Base-by-base conservation (phyloP, 2,797 vertebrate genomes). In the Gastrophryne carolinensis region DNA sequence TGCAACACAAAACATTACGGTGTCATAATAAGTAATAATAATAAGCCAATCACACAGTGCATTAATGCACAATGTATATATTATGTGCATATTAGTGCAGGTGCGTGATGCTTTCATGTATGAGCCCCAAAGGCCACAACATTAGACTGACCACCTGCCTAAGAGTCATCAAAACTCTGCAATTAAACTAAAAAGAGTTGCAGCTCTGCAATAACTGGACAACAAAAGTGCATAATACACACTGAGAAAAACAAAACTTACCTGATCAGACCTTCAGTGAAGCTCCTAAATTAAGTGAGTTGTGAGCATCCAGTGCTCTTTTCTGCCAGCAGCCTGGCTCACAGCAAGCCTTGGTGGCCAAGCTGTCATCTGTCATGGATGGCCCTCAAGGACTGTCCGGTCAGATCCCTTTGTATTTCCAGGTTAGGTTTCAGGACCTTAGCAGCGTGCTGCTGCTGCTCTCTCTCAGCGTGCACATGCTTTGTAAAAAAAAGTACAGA, bases 401-500 rank as follows among this genome's bases (percentile, higher is more conserved):
- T 15, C 2, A 30, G 34, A 19, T 41, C 30, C 57, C 37, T 41
- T n/a, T n/a, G 15, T 37, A 61, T 54, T 17, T 27, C 47, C 58
- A 21, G n/a, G 49, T 27, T 47, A 29, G 44, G n/a, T 41, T 5
- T 52, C 67, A 57, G 66, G 29, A 49, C 64, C 52, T 34, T 32
- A 26, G 17, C 56, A 26, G 17, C 56, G 2, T 64, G 49, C n/a
- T 10, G 49, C 57, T 77, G 35, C 23, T 11, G 39, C 65, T 29
- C 39, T 62, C 19, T 9, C 53, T 35, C 35, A 9, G 74, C 37
- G 74, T 24, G 11, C 49, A 58, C 68, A 78, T 72, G 75, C 58
- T 63, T 56, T 65, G 21, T 19, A 57, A 37, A 77, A 77, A 47
- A 5, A n/a, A 60, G 62, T 74, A 66, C 52, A 66, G 44, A 29